Conservation (phyloP, 2,113 vertebrate genomes). For the Zapus hudsonius region DNA sequence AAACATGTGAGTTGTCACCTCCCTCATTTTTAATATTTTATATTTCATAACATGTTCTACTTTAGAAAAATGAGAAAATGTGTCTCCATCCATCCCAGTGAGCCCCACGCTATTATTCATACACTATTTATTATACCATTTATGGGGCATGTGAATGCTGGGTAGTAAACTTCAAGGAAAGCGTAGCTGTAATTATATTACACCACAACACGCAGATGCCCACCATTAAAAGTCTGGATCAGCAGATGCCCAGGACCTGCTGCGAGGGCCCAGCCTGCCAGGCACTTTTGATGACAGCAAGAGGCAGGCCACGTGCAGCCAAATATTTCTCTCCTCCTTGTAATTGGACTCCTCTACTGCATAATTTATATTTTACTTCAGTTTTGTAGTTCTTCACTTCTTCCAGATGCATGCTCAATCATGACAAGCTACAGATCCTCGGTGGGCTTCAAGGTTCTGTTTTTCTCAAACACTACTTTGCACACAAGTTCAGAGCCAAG, state of each 20-base stretch:
- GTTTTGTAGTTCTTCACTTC: constrained; percentile 63
- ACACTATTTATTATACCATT: constrained; percentile 68
- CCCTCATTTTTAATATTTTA: background rate
- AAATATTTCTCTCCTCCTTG: constrained; percentile 37
- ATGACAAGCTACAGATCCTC: constrained; percentile 49
- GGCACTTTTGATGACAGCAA: constrained; percentile 2
- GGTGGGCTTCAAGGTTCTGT: constrained; percentile 56
- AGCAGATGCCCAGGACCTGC: background rate
- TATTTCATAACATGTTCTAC: background rate
- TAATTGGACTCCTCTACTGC: constrained; percentile 55
- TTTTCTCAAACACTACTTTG: constrained; percentile 58
- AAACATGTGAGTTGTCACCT: accelerated
- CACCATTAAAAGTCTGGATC: constrained; percentile 44
- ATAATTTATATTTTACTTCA: constrained; percentile 76
- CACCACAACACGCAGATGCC: constrained; percentile 31
- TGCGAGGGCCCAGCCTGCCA: background rate
- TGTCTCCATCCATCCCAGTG: background rate
- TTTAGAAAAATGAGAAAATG: constrained; percentile 50
- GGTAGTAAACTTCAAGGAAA: constrained; percentile 28
- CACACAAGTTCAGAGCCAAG: background rate
- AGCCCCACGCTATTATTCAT: constrained; percentile 76
- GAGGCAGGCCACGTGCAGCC: background rate
- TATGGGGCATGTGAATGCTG: constrained; percentile 2
- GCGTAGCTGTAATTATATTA: constrained; percentile 60
- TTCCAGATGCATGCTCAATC: constrained; percentile 57